Percentiles rank a stretch among this genome's conserved stretches.
phyloP scores from a whole-genome alignment of 1,140 invertebrate genomes.

The Nilaparvata lugens region DNA sequence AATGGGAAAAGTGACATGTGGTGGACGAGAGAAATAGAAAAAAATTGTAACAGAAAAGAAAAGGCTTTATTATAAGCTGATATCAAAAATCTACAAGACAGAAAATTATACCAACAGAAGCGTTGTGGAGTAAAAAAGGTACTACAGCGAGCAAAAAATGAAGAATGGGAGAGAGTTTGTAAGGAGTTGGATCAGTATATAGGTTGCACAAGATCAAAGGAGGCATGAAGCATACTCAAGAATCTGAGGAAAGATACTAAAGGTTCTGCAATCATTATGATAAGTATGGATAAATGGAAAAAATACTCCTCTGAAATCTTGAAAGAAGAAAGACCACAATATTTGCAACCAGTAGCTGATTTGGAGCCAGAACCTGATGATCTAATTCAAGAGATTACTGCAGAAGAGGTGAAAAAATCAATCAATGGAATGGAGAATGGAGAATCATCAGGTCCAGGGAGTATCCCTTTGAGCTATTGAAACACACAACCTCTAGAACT shows the following conservation, averaged over 20 bases:
- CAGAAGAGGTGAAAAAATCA: neutral
- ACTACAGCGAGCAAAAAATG: neutral
- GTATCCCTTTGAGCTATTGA: too few species aligned
- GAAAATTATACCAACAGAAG: slow-evolving; percentile 17
- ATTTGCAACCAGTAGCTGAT: neutral
- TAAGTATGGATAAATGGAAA: neutral
- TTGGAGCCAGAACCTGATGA: too few species aligned
- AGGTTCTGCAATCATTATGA: neutral
- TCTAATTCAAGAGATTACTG: neutral
- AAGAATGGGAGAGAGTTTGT: neutral
- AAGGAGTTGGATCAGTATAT: neutral
- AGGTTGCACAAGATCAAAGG: neutral
- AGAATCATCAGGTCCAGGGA: neutral
- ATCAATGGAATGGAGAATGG: neutral
- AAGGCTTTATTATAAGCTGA: too few species aligned
- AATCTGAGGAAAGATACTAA: neutral
- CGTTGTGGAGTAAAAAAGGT: slow-evolving; percentile 1
- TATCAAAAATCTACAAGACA: too few species aligned
- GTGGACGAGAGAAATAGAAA: too few species aligned
- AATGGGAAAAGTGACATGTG: too few species aligned
- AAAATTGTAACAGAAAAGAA: too few species aligned
- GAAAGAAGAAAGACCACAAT: neutral
- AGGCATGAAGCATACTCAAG: neutral
- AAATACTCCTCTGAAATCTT: neutral
- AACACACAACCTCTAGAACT: neutral